These are phyloP conservation scores for Melanotaenia nigrans DNA, from an alignment of 2,797 vertebrate genomes.

Conservation along the genomic window DNA sequence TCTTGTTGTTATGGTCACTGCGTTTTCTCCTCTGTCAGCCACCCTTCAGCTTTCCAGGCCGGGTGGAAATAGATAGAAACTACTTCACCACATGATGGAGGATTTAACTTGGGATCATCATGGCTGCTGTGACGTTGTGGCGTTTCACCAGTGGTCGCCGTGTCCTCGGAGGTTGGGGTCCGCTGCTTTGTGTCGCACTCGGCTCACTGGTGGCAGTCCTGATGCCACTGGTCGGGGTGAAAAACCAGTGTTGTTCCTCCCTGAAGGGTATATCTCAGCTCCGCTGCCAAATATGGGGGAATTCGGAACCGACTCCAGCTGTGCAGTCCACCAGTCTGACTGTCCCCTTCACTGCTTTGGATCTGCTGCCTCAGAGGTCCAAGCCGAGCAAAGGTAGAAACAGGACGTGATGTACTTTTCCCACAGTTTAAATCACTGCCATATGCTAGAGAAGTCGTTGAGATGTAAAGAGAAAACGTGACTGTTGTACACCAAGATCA, in stretches of 20 bases:
- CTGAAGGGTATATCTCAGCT: constrained; percentile 85
- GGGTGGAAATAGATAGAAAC: constrained; percentile 52
- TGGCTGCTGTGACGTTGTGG: constrained; percentile 76
- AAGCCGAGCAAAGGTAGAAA: constrained; percentile 87
- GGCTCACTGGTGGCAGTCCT: constrained; percentile 86
- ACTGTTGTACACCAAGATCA: neutral
- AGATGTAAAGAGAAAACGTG: neutral
- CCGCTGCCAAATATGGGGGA: constrained; percentile 80
- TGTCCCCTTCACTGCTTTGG: constrained; percentile 82
- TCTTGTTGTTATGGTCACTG: constrained; percentile 8
- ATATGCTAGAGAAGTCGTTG: neutral
- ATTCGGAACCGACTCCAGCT: constrained; percentile 36
- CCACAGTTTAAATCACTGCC: neutral
- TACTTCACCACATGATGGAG: constrained; percentile 52
- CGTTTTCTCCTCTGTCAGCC: constrained; percentile 5
- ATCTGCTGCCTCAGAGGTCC: constrained; percentile 85
- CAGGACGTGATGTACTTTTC: neutral
- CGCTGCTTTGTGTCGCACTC: constrained; percentile 83
- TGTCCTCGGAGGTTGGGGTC: constrained; percentile 85
- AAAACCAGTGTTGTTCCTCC: constrained; percentile 83
- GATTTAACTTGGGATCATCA: constrained; percentile 60
- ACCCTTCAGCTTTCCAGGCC: constrained; percentile 23
- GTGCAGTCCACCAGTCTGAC: constrained; percentile 89
- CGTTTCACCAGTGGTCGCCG: constrained; percentile 65
- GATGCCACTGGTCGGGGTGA: constrained; percentile 84